Base-by-base conservation (phyloP, 2,113 vertebrate species). In the Eptatretus burgeri region DNA sequence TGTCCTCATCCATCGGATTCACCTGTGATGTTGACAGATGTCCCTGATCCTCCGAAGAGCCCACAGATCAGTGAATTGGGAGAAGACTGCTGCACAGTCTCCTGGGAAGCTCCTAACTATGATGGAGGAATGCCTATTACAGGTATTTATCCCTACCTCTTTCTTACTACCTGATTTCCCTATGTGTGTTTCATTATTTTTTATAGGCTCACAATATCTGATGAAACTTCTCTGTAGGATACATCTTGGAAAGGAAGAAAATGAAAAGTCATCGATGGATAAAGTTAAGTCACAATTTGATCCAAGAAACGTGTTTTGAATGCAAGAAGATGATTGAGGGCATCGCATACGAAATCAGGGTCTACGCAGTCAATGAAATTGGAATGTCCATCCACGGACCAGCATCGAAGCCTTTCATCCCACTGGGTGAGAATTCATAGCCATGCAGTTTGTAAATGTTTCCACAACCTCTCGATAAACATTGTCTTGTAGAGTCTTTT, bases 401-500 rank as follows among this genome's bases (percentile, higher is more conserved):
- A 73, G 89, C 89, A 10, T 95, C 89, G 2, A 94, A 81, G 73
- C 76, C 91, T 63, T 98, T 98, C 66, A 77, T 83, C 66, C 91
- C 91, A 1, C 76, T 69, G 13, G 83, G 84, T 66, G 71, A 41
- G 27, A 41, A 41, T 41, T 41, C 27, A 7, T 41, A 7, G 27
- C 3, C 27, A 41, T 5, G 27, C 27, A 3, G 27, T 41, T 41
- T 41, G 27, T 41, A 41, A 41, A 41, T 41, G 27, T 41, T 41
- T 41, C 27, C 27, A 41, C 3, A 41, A 41, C 27, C 27, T 41
- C 3, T 41, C 27, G 7, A 41, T 41, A 3, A 41, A 41, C 27
- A 41, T 7, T 41, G 27, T 5, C 27, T 41, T n/a, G 7, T 5
- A 41, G 7, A 41, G 27, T 7, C 27, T 41, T 41, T 41, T 41